Evolutionary conservation across 2,797 vertebrate genomes (phyloP).

Genomic region (Pelochelys cantorii): DNA sequence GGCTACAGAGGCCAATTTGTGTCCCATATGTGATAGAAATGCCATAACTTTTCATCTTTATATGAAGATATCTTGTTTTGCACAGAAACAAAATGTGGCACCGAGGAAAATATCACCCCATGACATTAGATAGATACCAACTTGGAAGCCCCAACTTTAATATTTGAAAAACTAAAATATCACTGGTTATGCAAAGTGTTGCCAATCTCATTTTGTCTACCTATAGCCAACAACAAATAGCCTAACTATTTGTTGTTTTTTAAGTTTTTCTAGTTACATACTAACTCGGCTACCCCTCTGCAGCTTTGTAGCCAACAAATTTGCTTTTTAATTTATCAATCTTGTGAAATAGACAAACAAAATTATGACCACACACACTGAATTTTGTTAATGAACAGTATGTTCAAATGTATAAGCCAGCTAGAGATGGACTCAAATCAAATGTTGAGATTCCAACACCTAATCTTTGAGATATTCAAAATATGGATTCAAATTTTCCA

Average conservation of each 20-base stretch:
- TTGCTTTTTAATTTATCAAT: not conserved
- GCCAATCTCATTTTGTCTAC: not conserved
- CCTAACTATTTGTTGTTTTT: too few species aligned
- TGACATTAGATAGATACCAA: not conserved
- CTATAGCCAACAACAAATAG: not conserved
- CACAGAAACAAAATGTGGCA: not conserved
- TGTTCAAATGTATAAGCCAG: not conserved
- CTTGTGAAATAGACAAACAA: too few species aligned
- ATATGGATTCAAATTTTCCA: not conserved
- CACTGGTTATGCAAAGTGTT: not conserved
- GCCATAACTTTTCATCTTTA: not conserved
- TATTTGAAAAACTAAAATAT: not conserved
- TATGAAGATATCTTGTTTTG: not conserved
- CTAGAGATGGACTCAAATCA: not conserved
- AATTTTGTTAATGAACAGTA: not conserved
- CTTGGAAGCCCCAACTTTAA: not conserved
- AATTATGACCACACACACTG: not conserved
- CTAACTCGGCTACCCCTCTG: too few species aligned
- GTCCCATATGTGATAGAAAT: not conserved
- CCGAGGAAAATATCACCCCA: not conserved
- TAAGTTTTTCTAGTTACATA: too few species aligned
- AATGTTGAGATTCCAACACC: not conserved
- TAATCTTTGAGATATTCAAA: not conserved
- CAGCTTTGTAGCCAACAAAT: not conserved
- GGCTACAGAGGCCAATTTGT: not conserved